A percentile compares a stretch with the other conserved stretches of the same genome.
Conservation (phyloP, 2,797 vertebrate genomes). For the Macroramphosus scolopax region DNA sequence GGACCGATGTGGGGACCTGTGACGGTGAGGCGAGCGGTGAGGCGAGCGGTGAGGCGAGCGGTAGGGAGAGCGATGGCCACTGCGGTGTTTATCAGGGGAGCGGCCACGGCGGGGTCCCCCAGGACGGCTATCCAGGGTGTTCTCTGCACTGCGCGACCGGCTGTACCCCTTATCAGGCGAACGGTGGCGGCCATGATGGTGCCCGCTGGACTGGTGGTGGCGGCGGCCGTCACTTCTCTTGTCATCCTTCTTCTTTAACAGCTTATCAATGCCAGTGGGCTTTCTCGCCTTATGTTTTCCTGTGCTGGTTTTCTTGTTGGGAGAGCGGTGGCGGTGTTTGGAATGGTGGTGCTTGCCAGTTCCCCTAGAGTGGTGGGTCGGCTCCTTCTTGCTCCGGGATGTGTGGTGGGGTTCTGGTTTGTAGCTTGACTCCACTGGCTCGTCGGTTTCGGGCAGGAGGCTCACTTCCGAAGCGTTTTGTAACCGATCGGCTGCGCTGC, state of each 20-base stretch:
- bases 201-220: slow-evolving; percentile 69
- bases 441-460: slow-evolving; percentile 66
- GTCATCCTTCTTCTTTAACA: slow-evolving; percentile 54
- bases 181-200: slow-evolving; percentile 71
- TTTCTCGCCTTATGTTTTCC: slow-evolving; percentile 59
- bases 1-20: slow-evolving; percentile 76
- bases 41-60: slow-evolving; percentile 73
- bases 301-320: slow-evolving; percentile 76
- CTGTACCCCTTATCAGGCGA: slow-evolving; percentile 81
- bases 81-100: slow-evolving; percentile 80
- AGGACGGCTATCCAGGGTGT: slow-evolving; percentile 79
- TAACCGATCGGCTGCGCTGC: slow-evolving; percentile 87
- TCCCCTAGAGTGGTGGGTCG: slow-evolving; percentile 72
- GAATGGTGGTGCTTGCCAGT: slow-evolving; percentile 79
- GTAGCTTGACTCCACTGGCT: slow-evolving; percentile 86
- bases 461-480: slow-evolving; percentile 97
- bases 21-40: slow-evolving; percentile 66
- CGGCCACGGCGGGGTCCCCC: slow-evolving; percentile 72
- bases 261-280: slow-evolving; percentile 33
- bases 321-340: slow-evolving; percentile 79
- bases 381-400: slow-evolving; percentile 87
- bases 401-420: slow-evolving; percentile 89
- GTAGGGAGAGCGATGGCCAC: slow-evolving; percentile 71
- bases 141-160: slow-evolving; percentile 85
- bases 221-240: slow-evolving; percentile 60